Conservation (phyloP, 1,140 invertebrate species). For the Globodera rostochiensis region DNA sequence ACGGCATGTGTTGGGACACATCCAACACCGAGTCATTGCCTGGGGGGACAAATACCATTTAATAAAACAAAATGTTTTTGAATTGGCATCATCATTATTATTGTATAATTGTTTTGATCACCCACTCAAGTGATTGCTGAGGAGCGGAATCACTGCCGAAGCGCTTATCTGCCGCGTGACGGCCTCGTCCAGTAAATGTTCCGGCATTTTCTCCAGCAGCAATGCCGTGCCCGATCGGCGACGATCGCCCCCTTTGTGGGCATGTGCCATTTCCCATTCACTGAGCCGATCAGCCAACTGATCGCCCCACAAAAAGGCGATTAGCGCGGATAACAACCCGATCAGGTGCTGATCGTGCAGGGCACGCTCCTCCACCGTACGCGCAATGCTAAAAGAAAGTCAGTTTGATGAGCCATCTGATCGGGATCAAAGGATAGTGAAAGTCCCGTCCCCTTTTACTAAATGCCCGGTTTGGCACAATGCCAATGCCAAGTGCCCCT, state of each 20-base stretch:
- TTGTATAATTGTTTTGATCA: neutral
- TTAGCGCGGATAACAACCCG: slow-evolving; percentile 59
- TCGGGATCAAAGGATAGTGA: slow-evolving; percentile 68
- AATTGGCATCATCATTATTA: neutral
- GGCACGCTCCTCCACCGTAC: slow-evolving; percentile 41
- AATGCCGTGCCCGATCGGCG: slow-evolving; percentile 16
- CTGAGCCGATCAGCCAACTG: slow-evolving; percentile 31
- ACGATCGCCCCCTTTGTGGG: slow-evolving; percentile 24
- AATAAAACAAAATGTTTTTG: slow-evolving; percentile 24
- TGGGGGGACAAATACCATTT: slow-evolving; percentile 61
- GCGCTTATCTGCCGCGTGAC: slow-evolving; percentile 16
- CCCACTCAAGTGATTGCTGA: slow-evolving; percentile 17
- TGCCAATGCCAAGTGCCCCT: slow-evolving; percentile 70
- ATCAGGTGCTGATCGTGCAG: slow-evolving; percentile 62
- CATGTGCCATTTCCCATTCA: slow-evolving; percentile 30
- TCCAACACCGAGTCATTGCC: slow-evolving; percentile 62
- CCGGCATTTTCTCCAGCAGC: slow-evolving; percentile 30
- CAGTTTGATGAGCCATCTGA: slow-evolving; percentile 84
- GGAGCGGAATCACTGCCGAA: slow-evolving; percentile 28
- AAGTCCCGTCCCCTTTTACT: neutral
- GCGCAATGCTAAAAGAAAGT: slow-evolving; percentile 35
- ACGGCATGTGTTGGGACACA: slow-evolving; percentile 59
- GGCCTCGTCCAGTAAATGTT: slow-evolving; percentile 27
- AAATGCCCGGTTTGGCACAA: slow-evolving; percentile 75
- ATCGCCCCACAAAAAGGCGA: slow-evolving; percentile 56